Evolutionary conservation across 2,113 vertebrate species (phyloP).

Genomic region (Pygoscelis adeliae): DNA sequence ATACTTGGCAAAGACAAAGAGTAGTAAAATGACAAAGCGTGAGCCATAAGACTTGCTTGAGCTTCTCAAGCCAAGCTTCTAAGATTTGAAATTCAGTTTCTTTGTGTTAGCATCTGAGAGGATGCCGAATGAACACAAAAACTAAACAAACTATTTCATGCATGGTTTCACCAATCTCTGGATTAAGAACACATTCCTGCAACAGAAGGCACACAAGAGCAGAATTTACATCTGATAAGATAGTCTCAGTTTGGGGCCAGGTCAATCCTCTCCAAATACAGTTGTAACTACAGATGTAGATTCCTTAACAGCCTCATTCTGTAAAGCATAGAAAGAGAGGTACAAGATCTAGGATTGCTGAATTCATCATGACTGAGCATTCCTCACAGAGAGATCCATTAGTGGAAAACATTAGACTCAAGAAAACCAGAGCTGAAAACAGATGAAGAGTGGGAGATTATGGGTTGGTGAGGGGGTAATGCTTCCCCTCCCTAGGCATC

Average conservation of each 20-base stretch:
- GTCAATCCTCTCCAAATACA: not conserved
- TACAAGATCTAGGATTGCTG: not conserved
- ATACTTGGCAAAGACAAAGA: not conserved
- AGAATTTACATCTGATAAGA: not conserved
- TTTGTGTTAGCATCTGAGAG: not conserved
- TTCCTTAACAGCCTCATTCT: not conserved
- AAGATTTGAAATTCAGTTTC: not conserved
- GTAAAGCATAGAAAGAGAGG: not conserved
- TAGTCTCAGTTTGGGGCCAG: not conserved
- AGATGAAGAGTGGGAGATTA: not conserved
- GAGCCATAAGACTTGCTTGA: not conserved
- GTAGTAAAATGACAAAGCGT: not conserved
- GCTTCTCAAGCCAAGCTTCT: not conserved
- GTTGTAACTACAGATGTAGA: not conserved
- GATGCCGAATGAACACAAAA: not conserved
- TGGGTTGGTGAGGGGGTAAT: accelerated
- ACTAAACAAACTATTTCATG: not conserved
- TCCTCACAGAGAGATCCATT: not conserved
- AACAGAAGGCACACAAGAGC: not conserved
- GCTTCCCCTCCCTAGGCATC: not conserved
- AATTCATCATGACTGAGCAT: not conserved
- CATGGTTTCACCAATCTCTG: not conserved
- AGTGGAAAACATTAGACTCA: not conserved
- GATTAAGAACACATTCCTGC: not conserved
- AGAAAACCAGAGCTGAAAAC: not conserved